Evolutionary conservation across 2,113 vertebrate species (phyloP), one percentile per base, ranked within the genome.

Genomic region (Sceloporus undulatus): DNA sequence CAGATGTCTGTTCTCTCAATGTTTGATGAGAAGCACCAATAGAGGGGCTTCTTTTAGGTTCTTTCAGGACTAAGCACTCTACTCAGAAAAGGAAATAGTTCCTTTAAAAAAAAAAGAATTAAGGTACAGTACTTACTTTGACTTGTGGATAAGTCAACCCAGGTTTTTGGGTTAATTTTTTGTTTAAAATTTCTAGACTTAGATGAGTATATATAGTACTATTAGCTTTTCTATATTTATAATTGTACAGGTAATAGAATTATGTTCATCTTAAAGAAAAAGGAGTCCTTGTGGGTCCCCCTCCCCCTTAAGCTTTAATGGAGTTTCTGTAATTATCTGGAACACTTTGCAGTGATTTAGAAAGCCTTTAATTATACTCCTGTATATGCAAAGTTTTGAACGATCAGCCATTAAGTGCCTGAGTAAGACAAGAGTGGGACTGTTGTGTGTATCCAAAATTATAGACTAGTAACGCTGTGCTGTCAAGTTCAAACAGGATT

Each of bases 291-390:
- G 9, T 27, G 62, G 40, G 48, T 65, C 48, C 48, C 9, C 68
- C 25, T 11, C 68, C 38, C n/a, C 42, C 34, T 87, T 73, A 5
- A 87, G 65, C 16, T 62, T 78, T 82, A 38, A 40, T 21, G 38
- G 81, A 38, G n/a, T 83, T 81, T 70, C 40, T 68, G 73, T 78
- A 77, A 88, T 84, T 83, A 77, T 70, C 29, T 54, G 66, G 80
- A 88, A 23, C 14, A 25, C 38, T 83, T 88, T 70, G 59, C 8
- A 5, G 9, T 83, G 73, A 42, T 78, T 83, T 48, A 66, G 18
- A 88, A 78, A 84, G 81, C 80, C 87, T 84, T 88, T 88, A 88
- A 88, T 88, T 88, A 83, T 84, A 40, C 16, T 84, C 23, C 23
- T 38, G 40, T 21, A 70, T 78, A 88, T 23, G 74, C 42, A 86